Evolutionary conservation across 2,888 invertebrate species (phyloP).

Genomic region (Pharmacophagus antenor): DNA sequence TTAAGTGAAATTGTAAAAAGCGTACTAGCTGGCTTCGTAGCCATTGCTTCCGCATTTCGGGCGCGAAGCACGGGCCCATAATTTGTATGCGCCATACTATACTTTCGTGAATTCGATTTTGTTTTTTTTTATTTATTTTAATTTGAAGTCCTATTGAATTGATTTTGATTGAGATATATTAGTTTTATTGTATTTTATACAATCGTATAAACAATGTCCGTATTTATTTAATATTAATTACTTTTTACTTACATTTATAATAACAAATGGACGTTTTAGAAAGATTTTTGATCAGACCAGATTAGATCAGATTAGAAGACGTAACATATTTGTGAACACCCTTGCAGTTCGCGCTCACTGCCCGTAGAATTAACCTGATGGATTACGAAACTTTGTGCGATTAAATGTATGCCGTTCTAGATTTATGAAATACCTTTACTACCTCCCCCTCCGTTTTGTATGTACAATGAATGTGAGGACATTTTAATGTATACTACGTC

Average conservation of each 20-base stretch:
- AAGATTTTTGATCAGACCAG: neutral
- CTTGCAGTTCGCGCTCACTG: conserved; percentile 4
- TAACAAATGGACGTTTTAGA: too few relatives aligned
- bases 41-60: conserved; percentile 18
- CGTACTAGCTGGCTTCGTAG: conserved; percentile 14
- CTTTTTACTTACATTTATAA: too few relatives aligned
- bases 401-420: conserved; percentile 5
- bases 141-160: neutral
- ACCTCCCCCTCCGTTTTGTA: neutral
- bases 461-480: neutral
- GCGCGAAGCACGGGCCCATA: neutral
- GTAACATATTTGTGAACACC: neutral
- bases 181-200: too few relatives aligned
- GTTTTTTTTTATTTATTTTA: neutral
- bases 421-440: conserved; percentile 6
- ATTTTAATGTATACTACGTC: neutral
- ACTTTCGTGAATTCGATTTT: neutral
- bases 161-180: neutral
- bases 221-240: too few relatives aligned
- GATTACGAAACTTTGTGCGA: conserved; percentile 17
- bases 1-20: conserved; percentile 24
- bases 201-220: too few relatives aligned
- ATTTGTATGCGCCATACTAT: conserved; percentile 9
- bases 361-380: neutral
- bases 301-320: neutral